Base-by-base conservation (phyloP, 2,113 vertebrate species). In the Cygnus buccinator region DNA sequence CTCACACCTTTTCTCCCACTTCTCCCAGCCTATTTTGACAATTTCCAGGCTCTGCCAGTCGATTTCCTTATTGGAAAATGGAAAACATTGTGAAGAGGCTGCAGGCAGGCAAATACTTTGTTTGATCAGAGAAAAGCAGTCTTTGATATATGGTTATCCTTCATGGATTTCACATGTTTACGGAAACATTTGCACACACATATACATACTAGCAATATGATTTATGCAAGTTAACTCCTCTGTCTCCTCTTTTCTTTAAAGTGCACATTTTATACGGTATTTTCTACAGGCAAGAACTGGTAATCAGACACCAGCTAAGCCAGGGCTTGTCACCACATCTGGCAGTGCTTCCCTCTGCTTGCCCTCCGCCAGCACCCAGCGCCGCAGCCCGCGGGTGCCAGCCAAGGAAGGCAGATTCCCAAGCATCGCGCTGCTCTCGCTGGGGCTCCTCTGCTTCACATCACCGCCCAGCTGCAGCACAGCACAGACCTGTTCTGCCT, bases 381-480 rank as follows among this genome's bases (percentile, higher is more conserved):
- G 1, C 58, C 3, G 2, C 25, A 70, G 59, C 26, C 18, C 13
- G 1, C 31, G 44, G 73, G 6, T 80, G 44, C 31, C 33, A 13
- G 9, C 59, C 89, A 46, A 17, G 62, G 72, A 80, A 44, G 28
- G 41, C 0, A 0, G 13, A 26, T 35, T 10, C 61, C 50, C 0
- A 0, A 44, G 37, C 39, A 41, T 58, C 6, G 8, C 10, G 1
- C 23, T 19, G 31, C 52, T 52, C 41, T n/a, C 4, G 0, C 50
- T 6, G 19, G 21, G 31, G 17, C 26, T 80, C 2, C 0, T 28
- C 70, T 55, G 31, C 70, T 58, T 15, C 50, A 9, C 2, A 11
- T 39, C 70, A 11, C 84, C 72, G 54, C 17, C 35, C 48, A 65
- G 29, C 61, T 63, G 33, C 54, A 68, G n/a, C n/a, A 58, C 21